Base-by-base conservation (phyloP, 2,888 invertebrate genomes). In the Limnephilus marmoratus region DNA sequence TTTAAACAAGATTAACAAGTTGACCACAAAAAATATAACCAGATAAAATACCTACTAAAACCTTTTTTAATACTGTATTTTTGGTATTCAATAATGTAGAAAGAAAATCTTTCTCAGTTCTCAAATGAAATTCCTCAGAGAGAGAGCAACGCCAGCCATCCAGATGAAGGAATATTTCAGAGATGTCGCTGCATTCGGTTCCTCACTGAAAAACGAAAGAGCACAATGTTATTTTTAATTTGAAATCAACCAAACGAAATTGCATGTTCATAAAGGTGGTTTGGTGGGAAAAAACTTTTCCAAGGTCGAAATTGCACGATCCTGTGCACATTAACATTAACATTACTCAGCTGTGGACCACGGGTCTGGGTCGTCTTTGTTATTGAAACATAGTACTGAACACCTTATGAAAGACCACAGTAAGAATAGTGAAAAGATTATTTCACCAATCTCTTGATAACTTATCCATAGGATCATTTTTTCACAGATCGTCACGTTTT, bases 131-230 rank as follows among this genome's bases (percentile, higher is more conserved):
- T 68, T 68, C 68, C 68, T 68, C n/a, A 68, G 68, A 68, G 24
- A 68, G 7, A 24, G 68, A 68, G 68, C 68, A 9, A 68, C 24
- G 24, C 24, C 68, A 7, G 68, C 68, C 24, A 68, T 2, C 68
- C 68, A 68, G 68, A 45, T 49, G 41, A 86, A 45, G n/a, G 86
- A 86, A n/a, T 29, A 41, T 29, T 49, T 86, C 49, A 86, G 15
- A 86, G 86, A 86, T 86, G 86, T 41, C 86, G 86, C 86, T n/a
- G 86, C 86, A 45, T 86, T 86, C 45, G 83, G 83, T 18, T 45
- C 45, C 41, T 45, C 24, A 18, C 86, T 86, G 86, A 29, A 86
- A 86, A 83, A 37, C 2, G 68, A 83, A 83, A 37, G 2, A 82
- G 29, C 1, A 82, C 11, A 12, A 34, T 1, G 15, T 82, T n/a